Conservation (phyloP, 2,113 vertebrate species). For the Rousettus leschenaultii region DNA sequence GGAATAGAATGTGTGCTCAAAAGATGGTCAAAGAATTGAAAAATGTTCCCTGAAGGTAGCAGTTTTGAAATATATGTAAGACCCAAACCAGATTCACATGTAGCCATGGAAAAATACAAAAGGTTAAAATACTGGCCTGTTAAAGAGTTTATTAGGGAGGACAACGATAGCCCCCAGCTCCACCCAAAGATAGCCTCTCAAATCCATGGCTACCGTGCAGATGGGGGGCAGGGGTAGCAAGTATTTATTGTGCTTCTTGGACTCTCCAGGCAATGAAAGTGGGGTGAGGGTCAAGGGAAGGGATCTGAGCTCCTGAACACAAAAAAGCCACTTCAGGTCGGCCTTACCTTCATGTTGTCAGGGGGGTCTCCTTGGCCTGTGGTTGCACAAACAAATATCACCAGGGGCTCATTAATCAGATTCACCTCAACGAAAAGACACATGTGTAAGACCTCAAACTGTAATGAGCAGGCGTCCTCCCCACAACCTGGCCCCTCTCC, state of each 20-base stretch:
- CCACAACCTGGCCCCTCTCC: background rate
- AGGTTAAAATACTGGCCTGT: background rate
- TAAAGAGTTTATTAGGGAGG: background rate
- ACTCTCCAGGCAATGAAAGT: background rate
- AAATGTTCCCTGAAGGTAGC: background rate
- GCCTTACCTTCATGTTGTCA: constrained; percentile 97
- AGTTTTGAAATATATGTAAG: background rate
- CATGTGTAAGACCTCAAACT: background rate
- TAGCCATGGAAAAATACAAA: background rate
- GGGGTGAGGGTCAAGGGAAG: background rate
- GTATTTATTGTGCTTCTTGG: background rate
- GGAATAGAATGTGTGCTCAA: background rate
- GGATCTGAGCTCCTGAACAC: background rate
- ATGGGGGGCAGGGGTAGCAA: background rate
- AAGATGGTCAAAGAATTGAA: background rate
- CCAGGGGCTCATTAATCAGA: constrained; percentile 91
- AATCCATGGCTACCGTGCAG: background rate
- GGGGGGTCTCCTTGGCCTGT: constrained; percentile 96
- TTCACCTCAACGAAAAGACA: constrained; percentile 82
- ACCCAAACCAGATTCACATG: background rate
- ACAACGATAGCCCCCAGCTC: background rate
- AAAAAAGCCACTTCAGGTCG: background rate
- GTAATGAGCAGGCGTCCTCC: accelerated
- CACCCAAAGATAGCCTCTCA: background rate
- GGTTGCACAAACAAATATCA: constrained; percentile 95